phyloP scores from a whole-genome alignment of 2,113 vertebrate genomes.

The Aptenodytes forsteri region DNA sequence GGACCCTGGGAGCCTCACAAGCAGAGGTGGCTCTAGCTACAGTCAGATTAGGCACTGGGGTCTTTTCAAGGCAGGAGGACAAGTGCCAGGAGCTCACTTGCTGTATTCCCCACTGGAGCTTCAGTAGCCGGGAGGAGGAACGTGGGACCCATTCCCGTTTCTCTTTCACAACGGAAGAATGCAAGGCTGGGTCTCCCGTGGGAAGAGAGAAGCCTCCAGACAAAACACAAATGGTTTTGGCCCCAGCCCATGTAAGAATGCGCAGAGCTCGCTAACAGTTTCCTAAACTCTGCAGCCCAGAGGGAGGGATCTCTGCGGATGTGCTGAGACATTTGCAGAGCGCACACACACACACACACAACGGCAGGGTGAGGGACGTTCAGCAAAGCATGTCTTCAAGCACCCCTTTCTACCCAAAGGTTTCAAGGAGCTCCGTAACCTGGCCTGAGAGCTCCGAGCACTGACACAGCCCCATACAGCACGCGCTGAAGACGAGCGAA shows the following conservation, averaged over 20 bases:
- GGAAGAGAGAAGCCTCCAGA: constrained; percentile 50
- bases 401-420: background rate
- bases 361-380: background rate
- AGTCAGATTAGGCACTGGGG: background rate
- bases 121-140: background rate
- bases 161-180: constrained; percentile 38
- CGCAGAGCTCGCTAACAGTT: constrained; percentile 45
- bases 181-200: constrained; percentile 40
- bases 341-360: background rate
- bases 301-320: background rate
- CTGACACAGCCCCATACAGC: background rate
- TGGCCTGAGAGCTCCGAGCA: background rate
- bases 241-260: constrained; percentile 20
- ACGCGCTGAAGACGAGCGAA: rapidly evolving
- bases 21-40: background rate
- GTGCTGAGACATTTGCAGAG: background rate
- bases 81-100: background rate
- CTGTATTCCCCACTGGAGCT: background rate
- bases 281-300: constrained; percentile 29
- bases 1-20: background rate
- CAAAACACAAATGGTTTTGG: constrained; percentile 52
- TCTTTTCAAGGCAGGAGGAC: background rate
- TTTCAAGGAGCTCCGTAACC: background rate
- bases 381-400: background rate
- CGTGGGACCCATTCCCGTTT: background rate